Conservation (phyloP, 2,113 vertebrate genomes). For the Vimba vimba region DNA sequence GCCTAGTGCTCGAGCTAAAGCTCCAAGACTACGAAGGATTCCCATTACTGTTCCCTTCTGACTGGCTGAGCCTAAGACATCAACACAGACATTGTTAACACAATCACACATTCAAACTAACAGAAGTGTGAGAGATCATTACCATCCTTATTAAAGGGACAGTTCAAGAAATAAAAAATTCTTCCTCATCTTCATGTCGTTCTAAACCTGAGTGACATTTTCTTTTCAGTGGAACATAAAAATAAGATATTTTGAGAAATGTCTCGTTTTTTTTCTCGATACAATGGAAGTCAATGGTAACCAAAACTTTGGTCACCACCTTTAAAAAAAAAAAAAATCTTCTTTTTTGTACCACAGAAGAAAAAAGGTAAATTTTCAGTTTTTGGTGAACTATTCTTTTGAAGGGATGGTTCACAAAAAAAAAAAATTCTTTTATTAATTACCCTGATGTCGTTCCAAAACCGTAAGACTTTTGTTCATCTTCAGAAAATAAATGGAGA, state of each 20-base stretch:
- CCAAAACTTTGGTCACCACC: neutral
- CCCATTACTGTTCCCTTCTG: slow-evolving; percentile 97
- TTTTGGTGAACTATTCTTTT: no score
- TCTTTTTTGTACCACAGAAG: neutral
- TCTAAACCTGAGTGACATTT: no score
- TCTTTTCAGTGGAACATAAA: no score
- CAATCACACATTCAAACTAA: neutral
- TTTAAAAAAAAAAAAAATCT: neutral
- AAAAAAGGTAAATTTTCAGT: no score
- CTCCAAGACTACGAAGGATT: slow-evolving; percentile 90
- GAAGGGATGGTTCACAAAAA: no score
- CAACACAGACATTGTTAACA: neutral
- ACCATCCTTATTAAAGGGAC: neutral
- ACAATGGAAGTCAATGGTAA: neutral
- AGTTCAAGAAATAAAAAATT: neutral
- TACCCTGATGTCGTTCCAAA: no score
- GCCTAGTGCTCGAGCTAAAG: slow-evolving; percentile 89
- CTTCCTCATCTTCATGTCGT: no score
- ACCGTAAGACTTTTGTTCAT: no score
- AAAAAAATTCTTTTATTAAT: no score
- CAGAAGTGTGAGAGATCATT: neutral
- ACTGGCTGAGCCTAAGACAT: slow-evolving; percentile 77
- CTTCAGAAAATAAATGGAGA: no score
- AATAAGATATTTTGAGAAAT: no score
- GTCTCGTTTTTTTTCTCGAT: no score